Percentiles rank a stretch among this genome's conserved stretches.
These are phyloP conservation scores for Schizopygopsis malacanthus DNA, from an alignment of 2,797 vertebrate genomes.

Conservation along the genomic window DNA sequence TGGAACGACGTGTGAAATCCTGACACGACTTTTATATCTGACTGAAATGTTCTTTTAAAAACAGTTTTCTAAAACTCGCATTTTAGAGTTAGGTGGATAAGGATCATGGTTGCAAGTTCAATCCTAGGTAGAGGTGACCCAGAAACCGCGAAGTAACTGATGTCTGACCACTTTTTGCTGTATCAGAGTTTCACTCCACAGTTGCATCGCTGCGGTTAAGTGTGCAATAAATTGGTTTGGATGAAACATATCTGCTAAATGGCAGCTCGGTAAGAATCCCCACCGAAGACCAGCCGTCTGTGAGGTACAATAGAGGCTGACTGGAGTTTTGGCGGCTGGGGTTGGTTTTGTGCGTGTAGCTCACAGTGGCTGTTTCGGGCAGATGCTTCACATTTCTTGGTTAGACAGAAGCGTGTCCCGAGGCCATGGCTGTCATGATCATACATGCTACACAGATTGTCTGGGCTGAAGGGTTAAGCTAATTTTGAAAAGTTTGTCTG, in stretches of 20 bases:
- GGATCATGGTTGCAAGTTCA: constrained; percentile 26
- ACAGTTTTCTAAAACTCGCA: not conserved
- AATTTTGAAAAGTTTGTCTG: not conserved
- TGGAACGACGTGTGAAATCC: not conserved
- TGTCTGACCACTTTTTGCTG: not conserved
- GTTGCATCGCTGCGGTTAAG: not conserved
- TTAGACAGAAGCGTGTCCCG: not conserved
- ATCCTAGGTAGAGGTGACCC: constrained; percentile 25
- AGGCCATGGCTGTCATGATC: constrained; percentile 24
- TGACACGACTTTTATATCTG: not conserved
- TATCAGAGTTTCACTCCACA: not conserved
- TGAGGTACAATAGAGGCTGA: constrained; percentile 14
- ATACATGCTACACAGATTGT: not conserved
- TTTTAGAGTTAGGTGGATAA: not conserved
- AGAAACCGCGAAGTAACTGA: constrained; percentile 5
- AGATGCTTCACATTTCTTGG: constrained; percentile 38
- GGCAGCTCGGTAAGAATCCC: constrained; percentile 29
- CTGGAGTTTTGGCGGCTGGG: constrained; percentile 19
- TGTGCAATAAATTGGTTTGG: constrained; percentile 13
- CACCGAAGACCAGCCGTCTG: constrained; percentile 24
- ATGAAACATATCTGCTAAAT: constrained; percentile 32
- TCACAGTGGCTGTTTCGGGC: constrained; percentile 20
- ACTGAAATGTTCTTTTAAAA: not conserved
- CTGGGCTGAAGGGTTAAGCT: constrained; percentile 2
- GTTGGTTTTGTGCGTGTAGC: not conserved